Percentiles rank a stretch among this genome's conserved stretches.
phyloP scores from a whole-genome alignment of 1,140 invertebrate genomes.

The Eubasilissa regina region DNA sequence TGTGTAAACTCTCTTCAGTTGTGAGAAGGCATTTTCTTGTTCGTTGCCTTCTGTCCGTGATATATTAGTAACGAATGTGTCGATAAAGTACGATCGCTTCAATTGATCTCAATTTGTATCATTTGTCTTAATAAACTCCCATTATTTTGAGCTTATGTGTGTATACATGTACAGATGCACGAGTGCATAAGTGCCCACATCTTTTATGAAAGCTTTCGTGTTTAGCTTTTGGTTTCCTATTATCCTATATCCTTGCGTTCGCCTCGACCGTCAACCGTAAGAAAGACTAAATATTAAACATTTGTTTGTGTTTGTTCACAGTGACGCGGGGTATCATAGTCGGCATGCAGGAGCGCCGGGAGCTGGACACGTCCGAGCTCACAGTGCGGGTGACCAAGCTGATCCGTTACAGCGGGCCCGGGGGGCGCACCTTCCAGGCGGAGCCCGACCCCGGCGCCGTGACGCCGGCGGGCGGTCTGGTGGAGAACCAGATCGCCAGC shows the following conservation, averaged over 20 bases:
- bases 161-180: too few species aligned
- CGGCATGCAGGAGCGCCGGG: slow-evolving; percentile 75
- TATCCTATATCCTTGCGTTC: too few species aligned
- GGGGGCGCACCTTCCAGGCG: slow-evolving; percentile 62
- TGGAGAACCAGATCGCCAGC: slow-evolving; percentile 66
- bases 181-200: too few species aligned
- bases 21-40: too few species aligned
- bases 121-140: slow-evolving; percentile 32
- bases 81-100: neutral
- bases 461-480: slow-evolving; percentile 48
- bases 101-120: slow-evolving; percentile 31
- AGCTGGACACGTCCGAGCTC: slow-evolving; percentile 78
- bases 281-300: too few species aligned
- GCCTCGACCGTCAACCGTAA: too few species aligned
- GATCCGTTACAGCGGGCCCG: slow-evolving; percentile 73
- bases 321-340: slow-evolving; percentile 80
- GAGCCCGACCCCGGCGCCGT: slow-evolving; percentile 59
- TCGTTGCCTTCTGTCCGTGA: too few species aligned
- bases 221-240: too few species aligned
- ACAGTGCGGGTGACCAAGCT: slow-evolving; percentile 79
- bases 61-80: neutral
- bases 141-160: neutral
- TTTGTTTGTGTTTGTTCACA: slow-evolving; percentile 63
- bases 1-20: too few species aligned
- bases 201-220: too few species aligned